Percentiles rank a stretch among this genome's conserved stretches.
These are phyloP conservation scores for Aphelocoma coerulescens DNA, from an alignment of 2,113 vertebrate genomes.

Conservation along the genomic window DNA sequence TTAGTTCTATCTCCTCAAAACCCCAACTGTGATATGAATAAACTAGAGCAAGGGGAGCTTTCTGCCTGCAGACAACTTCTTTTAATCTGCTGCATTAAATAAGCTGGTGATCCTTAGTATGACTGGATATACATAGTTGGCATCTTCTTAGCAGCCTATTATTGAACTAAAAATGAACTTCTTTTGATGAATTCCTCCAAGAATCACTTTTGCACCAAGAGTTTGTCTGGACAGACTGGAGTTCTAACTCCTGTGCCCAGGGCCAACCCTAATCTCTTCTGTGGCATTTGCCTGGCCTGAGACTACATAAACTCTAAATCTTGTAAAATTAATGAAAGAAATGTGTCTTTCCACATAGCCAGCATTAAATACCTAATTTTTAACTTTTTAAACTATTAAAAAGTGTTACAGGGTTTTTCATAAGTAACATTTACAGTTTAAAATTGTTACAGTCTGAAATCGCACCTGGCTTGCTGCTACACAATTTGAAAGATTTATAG, in stretches of 20 bases:
- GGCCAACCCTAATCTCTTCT: neutral
- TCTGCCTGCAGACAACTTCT: neutral
- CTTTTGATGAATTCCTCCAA: neutral
- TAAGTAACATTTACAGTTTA: neutral
- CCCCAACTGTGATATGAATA: neutral
- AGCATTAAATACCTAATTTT: neutral
- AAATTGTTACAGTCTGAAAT: neutral
- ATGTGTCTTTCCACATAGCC: neutral
- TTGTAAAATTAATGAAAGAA: neutral
- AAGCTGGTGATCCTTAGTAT: neutral
- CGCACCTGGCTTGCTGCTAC: neutral
- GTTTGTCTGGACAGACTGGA: neutral
- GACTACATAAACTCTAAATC: neutral
- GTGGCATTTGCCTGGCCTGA: neutral
- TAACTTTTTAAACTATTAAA: neutral
- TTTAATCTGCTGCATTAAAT: neutral
- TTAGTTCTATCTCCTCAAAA: neutral
- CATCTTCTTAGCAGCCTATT: neutral
- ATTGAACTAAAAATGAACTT: neutral
- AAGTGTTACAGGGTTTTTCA: neutral
- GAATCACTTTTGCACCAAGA: neutral
- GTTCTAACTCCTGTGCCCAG: neutral
- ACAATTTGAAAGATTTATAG: neutral
- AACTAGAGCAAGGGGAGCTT: neutral
- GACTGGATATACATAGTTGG: neutral